Conservation (phyloP, 2,888 invertebrate genomes). For the Nomada lathburiana region DNA sequence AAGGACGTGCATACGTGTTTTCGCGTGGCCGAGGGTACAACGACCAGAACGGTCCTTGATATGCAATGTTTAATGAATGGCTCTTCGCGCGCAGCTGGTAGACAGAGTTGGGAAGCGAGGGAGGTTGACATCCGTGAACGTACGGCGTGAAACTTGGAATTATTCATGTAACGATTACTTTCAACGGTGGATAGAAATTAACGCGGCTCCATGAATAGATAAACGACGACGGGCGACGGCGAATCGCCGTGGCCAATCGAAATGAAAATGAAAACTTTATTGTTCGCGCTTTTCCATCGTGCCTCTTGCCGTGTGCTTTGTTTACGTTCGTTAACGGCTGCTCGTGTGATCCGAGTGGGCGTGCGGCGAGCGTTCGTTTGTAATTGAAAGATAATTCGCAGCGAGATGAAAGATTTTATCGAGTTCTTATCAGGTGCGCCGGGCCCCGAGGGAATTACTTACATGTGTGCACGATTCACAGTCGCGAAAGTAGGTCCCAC, state of each 20-base stretch:
- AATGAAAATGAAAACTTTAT: conserved; percentile 10
- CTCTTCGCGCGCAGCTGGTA: background rate
- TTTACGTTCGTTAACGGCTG: background rate
- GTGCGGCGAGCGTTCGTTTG: too few relatives aligned
- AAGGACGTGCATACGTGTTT: conserved; percentile 47
- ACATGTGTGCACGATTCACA: background rate
- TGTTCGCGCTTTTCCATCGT: background rate
- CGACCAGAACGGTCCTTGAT: conserved; percentile 41
- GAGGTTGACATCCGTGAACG: conserved; percentile 54
- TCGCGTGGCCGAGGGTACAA: conserved; percentile 40
- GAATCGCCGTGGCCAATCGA: background rate
- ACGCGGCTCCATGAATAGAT: conserved; percentile 37
- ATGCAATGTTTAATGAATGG: conserved; percentile 59
- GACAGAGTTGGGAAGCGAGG: conserved; percentile 28
- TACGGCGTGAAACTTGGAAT: conserved; percentile 50
- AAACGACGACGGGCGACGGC: background rate
- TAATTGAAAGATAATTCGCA: background rate
- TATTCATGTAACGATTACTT: conserved; percentile 58
- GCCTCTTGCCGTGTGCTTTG: too few relatives aligned
- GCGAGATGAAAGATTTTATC: background rate
- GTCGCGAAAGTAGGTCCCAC: background rate
- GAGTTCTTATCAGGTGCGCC: background rate
- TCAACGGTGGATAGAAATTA: conserved; percentile 46
- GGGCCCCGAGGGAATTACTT: background rate
- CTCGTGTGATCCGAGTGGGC: too few relatives aligned